Evolutionary conservation across 2,113 vertebrate species (phyloP).

Genomic region (Coregonus clupeaformis): DNA sequence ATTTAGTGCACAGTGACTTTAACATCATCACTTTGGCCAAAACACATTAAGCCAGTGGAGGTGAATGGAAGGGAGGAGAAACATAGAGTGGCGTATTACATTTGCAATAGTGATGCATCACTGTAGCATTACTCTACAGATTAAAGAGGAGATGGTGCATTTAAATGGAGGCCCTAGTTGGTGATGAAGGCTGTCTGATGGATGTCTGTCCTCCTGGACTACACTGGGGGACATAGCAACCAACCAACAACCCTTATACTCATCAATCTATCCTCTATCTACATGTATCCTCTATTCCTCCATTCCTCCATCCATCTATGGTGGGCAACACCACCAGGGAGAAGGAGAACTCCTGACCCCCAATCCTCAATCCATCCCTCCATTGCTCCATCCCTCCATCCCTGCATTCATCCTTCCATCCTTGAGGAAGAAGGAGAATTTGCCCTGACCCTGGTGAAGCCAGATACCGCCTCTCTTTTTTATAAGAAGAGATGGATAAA

Average conservation of each 20-base stretch:
- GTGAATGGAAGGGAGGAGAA: constrained; percentile 37
- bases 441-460: constrained; percentile 31
- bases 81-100: constrained; percentile 68
- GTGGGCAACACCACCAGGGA: not conserved
- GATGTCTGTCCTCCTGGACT: constrained; percentile 63
- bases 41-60: constrained; percentile 71
- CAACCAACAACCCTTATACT: not conserved
- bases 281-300: not conserved
- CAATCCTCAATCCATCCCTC: not conserved
- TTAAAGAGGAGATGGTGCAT: constrained; percentile 74
- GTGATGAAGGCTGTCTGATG: constrained; percentile 61
- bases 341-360: not conserved
- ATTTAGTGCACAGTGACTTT: constrained; percentile 73
- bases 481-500: constrained; percentile 62
- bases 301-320: too few species aligned
- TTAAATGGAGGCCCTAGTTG: constrained; percentile 57
- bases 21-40: constrained; percentile 77
- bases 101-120: constrained; percentile 76
- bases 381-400: not conserved
- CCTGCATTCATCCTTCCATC: not conserved
- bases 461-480: constrained; percentile 36
- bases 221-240: constrained; percentile 41
- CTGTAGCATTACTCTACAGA: constrained; percentile 76
- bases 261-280: constrained; percentile 25
- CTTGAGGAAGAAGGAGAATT: constrained; percentile 21